Evolutionary conservation across 2,797 vertebrate species (phyloP), one percentile per base, ranked within the genome.

Genomic region (Hyperoplus immaculatus): DNA sequence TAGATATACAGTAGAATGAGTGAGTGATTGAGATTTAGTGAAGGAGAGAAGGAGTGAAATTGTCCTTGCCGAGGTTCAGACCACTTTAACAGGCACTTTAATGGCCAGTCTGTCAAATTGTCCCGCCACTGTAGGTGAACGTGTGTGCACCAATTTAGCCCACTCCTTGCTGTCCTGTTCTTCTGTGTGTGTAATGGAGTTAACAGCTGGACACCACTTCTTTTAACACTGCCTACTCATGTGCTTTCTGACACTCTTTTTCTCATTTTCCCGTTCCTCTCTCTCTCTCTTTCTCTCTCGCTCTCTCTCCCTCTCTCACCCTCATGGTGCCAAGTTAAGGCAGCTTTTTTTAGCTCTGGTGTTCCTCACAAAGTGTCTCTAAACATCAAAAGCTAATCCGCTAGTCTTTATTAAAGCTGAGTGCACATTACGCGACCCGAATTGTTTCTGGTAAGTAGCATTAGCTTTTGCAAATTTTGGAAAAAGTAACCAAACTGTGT

Each of bases 131-230:
- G 69, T 42, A 77, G 77, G 76, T 81, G 81, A 83, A 85, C 64
- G 18, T 69, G 74, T 75, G 87, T 47, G 78, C 84, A 71, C 73
- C 90, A 91, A 90, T 90, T 90, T 89, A 80, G 84, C 66, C 80
- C 70, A 64, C 80, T 87, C 58, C 85, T 85, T 10, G 78, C 86
- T 80, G 87, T 88, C 90, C 88, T 89, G 86, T 87, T 87, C 84
- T 85, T 88, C 81, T 82, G 85, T 89, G 90, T 86, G 82, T 85
- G 89, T 89, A 90, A 92, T 91, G 79, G 89, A 92, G 90, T 92
- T 92, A 93, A 92, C 94, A 94, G 93, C 93, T 93, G 91, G 94
- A 94, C 80, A 78, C 84, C 88, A 87, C 87, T 91, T 90, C 87
- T 84, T 87, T 87, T 82, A 88, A 90, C 86, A 82, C 84, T 67